phyloP scores from a whole-genome alignment of 2,113 vertebrate species.

The Vicugna pacos region DNA sequence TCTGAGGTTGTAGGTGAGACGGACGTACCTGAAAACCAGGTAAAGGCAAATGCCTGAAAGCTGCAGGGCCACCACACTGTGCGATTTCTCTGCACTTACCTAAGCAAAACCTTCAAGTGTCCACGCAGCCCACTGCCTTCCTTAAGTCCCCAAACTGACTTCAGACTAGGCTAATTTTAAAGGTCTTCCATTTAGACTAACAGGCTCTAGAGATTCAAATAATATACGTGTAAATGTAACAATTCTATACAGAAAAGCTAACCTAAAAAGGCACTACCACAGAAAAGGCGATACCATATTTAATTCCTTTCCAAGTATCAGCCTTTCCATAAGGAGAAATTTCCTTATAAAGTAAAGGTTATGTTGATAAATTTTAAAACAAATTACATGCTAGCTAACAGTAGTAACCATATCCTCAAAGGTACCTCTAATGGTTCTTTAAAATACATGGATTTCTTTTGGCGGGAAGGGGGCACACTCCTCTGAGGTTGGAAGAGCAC shows the following conservation, averaged over 20 bases:
- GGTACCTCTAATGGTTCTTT: background rate
- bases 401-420: background rate
- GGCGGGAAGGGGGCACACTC: too few species aligned
- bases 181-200: background rate
- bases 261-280: background rate
- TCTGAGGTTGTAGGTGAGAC: background rate
- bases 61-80: background rate
- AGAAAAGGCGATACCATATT: background rate
- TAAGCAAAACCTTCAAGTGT: slow-evolving; percentile 11
- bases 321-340: background rate
- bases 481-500: background rate
- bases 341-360: background rate
- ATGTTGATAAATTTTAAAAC: slow-evolving; percentile 1
- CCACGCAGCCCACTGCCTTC: background rate
- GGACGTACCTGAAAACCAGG: background rate
- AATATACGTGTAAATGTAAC: background rate
- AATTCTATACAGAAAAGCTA: background rate
- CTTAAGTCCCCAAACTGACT: background rate
- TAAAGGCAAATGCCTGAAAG: background rate
- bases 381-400: background rate
- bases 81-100: background rate
- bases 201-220: background rate
- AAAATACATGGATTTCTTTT: background rate
- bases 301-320: background rate
- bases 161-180: background rate